Conservation (phyloP, 2,113 vertebrate genomes). For the Collichthys lucidus region DNA sequence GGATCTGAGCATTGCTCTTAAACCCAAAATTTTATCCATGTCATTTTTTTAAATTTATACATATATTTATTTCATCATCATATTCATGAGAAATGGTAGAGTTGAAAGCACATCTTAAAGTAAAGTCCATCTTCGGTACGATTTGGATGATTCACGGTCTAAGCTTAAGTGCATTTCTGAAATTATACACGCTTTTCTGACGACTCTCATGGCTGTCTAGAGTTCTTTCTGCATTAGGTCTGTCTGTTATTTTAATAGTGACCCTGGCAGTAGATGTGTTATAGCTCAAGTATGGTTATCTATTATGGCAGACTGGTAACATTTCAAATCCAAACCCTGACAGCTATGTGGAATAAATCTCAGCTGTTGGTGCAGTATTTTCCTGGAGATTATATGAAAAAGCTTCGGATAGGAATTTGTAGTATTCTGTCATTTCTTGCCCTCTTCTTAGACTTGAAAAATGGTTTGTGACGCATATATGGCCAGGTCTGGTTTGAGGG, state of each 20-base stretch:
- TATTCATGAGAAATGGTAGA: too few relatives aligned
- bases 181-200: not conserved
- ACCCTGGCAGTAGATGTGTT: not conserved
- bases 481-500: not conserved
- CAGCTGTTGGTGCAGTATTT: not conserved
- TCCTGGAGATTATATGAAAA: not conserved
- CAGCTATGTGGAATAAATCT: not conserved
- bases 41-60: not conserved
- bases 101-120: not conserved
- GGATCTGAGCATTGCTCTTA: not conserved
- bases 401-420: not conserved
- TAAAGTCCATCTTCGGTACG: conserved; percentile 1
- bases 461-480: not conserved
- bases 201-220: not conserved
- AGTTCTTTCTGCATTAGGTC: not conserved
- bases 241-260: not conserved
- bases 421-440: not conserved
- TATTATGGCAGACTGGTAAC: not conserved
- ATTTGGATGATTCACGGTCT: conserved; percentile 8
- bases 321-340: not conserved
- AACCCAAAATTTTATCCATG: not conserved
- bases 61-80: not conserved
- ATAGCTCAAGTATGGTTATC: not conserved
- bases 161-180: not conserved
- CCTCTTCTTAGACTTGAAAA: not conserved